phyloP scores from a whole-genome alignment of 2,888 invertebrate genomes.

The Plemyria rubiginata region DNA sequence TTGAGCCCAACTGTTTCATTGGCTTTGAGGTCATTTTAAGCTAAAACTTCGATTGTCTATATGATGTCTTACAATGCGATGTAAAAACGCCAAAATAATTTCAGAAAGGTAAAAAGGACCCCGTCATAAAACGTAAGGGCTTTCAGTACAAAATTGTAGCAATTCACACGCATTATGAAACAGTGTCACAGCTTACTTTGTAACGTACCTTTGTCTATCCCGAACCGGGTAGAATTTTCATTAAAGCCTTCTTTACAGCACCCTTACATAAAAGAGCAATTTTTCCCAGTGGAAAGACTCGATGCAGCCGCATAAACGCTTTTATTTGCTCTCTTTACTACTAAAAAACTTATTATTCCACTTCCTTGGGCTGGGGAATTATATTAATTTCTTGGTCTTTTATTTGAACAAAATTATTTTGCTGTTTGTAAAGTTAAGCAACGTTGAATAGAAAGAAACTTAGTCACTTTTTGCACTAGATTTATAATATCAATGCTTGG shows the following conservation, averaged over 20 bases:
- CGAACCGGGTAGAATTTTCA: conserved; percentile 73
- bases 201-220: conserved; percentile 65
- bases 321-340: conserved; percentile 78
- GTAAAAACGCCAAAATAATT: neutral
- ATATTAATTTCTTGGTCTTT: conserved; percentile 63
- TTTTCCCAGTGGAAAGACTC: conserved; percentile 79
- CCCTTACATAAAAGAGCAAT: conserved; percentile 78
- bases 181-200: conserved; percentile 50
- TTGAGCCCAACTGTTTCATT: conserved; percentile 31
- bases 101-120: neutral
- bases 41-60: too few species aligned
- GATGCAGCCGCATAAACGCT: conserved; percentile 81
- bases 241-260: conserved; percentile 75
- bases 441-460: conserved; percentile 11
- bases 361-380: conserved; percentile 73
- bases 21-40: neutral
- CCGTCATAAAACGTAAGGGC: neutral
- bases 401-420: conserved; percentile 46
- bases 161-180: conserved; percentile 50
- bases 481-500: neutral
- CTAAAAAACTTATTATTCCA: conserved; percentile 77
- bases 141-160: conserved; percentile 7
- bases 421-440: conserved; percentile 33
- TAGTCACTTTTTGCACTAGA: conserved; percentile 9
- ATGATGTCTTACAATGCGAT: conserved; percentile 19